phyloP scores from a whole-genome alignment of 2,888 invertebrate genomes.

The Cacoxenus indagator region DNA sequence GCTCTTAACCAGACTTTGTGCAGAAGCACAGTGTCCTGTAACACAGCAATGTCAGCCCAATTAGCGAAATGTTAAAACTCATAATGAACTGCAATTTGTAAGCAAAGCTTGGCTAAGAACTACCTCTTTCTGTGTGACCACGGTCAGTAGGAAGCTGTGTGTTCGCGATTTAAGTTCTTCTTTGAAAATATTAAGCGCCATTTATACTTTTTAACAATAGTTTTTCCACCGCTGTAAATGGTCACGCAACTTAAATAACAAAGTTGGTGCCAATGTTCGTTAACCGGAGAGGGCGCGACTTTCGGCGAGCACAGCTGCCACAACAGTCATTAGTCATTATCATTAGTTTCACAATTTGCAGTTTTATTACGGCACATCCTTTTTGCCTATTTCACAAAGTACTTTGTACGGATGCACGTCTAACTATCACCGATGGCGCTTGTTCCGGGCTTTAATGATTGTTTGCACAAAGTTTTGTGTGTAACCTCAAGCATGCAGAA shows the following conservation, averaged over 20 bases:
- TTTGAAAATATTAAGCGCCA: no score
- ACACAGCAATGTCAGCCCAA: background rate
- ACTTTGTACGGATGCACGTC: background rate
- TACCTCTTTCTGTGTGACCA: no score
- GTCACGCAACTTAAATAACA: background rate
- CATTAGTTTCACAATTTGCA: background rate
- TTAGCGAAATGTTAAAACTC: conserved; percentile 3
- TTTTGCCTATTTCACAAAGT: background rate
- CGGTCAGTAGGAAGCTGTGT: no score
- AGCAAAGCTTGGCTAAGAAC: background rate
- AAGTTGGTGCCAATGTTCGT: background rate
- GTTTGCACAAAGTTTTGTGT: background rate
- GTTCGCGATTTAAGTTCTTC: no score
- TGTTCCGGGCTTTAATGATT: conserved; percentile 1
- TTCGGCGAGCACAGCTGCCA: background rate
- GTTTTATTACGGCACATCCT: no score
- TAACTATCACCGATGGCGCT: background rate
- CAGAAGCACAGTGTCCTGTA: background rate
- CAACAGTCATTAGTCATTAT: background rate
- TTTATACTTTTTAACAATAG: no score
- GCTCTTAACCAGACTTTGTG: no score
- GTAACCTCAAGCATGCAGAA: background rate
- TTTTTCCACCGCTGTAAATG: background rate
- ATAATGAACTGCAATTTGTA: conserved; percentile 12
- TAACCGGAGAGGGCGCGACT: background rate